Base-by-base conservation (phyloP, 2,888 invertebrate species). In the Sminthurides aquaticus region DNA sequence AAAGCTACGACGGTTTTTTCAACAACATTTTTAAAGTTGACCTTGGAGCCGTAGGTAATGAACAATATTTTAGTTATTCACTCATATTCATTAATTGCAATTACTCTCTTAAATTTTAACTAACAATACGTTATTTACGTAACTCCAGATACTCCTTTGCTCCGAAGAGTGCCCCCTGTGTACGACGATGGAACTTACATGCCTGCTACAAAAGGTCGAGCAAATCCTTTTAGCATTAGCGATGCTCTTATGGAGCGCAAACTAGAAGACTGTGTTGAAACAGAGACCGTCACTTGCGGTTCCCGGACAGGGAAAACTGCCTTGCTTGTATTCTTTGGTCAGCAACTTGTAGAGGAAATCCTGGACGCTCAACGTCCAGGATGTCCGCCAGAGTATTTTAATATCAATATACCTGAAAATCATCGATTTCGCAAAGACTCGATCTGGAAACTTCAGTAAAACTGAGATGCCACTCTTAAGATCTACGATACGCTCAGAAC, bases 281-380 rank as follows among this genome's bases (percentile, higher is more conserved):
- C 60, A 24, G 54, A 26, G 1, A 1, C 56, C 0, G 67, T 64
- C 25, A 71, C 72, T 1, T 74, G 72, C 55, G 71, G 71, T 0
- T 84, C 84, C 2, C 77, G 76, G 68, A 80, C 79, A 15, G 82
- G 82, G 48, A 82, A 81, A 75, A 84, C 81, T 66, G 84, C 83
- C 1, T 77, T 85, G 25, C 77, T 84, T 24, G 83, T 84, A 2
- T 85, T 82, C 76, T 85, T 85, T 75, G 85, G 84, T 54, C 84
- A 85, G 76, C 84, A 85, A 77, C 81, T 85, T 1, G 84, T 84
- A 15, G 84, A 85, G 74, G 85, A 85, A 78, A 81, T 85, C 65
- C 75, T 85, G 54, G 84, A 85, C 77, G 81, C 84, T 1, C 83
- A 84, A 75, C 77, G 82, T 71, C 79, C 83, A n/a, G 82, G 82